Evolutionary conservation across 2,113 vertebrate species (phyloP), one percentile per base, ranked within the genome.

Genomic region (Coryphaenoides rupestris): DNA sequence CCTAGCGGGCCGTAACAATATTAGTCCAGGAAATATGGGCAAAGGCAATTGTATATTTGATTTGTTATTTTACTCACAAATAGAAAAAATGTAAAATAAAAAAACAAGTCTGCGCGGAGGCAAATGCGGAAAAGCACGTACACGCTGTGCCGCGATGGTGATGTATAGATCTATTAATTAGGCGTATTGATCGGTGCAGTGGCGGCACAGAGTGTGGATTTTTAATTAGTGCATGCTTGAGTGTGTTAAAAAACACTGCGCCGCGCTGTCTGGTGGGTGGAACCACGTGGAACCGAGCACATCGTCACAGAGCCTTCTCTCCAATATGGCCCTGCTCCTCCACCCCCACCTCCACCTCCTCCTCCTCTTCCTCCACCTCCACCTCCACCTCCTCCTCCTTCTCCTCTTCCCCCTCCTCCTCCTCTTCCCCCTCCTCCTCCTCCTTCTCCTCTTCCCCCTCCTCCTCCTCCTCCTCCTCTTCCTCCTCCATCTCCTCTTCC

Each of bases 91-190:
- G n/a, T n/a, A n/a, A n/a, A n/a, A n/a, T n/a, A 26, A 26, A 26
- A 26, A 3, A 26, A 26, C 24, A 26, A 26, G 24, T 26, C 24
- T 26, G 24, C 6, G 24, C 24, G 3, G 24, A 26, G 6, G 24
- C 24, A 6, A 26, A 26, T 26, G 24, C 24, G 24, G n/a, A 26
- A 26, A 26, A 26, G 24, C 3, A 6, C 6, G 24, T 26, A 26
- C 3, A 6, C 33, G 28, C 28, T 66, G 52, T 74, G 62, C 15
- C 26, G 64, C 75, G 15, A 46, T 15, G 21, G 64, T 88, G 83
- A 89, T 85, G 78, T 85, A 87, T 81, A 72, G 86, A 89, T 81
- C 78, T 77, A 82, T 86, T 87, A 81, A 91, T 89, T 81, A 88
- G 77, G 73, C 83, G 81, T 80, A 91, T 84, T 85, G 86, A 89